phyloP scores from a whole-genome alignment of 2,888 invertebrate genomes.

The Caenorhabditis sp. region DNA sequence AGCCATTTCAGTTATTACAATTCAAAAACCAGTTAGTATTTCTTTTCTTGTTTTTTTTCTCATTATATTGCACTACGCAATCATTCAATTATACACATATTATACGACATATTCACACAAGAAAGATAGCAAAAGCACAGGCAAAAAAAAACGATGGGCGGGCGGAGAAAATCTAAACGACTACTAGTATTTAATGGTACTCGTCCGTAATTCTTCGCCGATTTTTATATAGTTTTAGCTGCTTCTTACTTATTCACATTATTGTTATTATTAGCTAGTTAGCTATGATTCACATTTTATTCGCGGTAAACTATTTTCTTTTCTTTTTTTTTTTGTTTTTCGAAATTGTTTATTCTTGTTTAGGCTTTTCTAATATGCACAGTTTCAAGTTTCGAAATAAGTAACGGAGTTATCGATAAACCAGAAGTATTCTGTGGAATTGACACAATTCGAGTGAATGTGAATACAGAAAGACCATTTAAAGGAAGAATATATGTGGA shows the following conservation, averaged over 20 bases:
- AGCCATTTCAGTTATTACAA: too few relatives aligned
- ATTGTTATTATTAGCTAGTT: background rate
- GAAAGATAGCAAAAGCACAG: background rate
- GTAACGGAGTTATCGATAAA: conserved; percentile 58
- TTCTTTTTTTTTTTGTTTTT: background rate
- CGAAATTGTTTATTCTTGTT: background rate
- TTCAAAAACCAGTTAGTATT: background rate
- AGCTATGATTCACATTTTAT: too few relatives aligned
- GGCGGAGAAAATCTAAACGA: conserved; percentile 22
- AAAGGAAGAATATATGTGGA: conserved; percentile 66
- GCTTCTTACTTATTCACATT: background rate
- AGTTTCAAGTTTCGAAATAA: conserved; percentile 24
- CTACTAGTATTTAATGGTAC: conserved; percentile 41
- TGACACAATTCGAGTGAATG: conserved; percentile 57
- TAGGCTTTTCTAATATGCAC: background rate
- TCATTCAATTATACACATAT: background rate
- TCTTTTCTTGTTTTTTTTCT: background rate
- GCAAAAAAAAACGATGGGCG: conserved; percentile 4
- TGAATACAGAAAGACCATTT: conserved; percentile 47
- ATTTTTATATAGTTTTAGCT: background rate
- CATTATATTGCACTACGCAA: background rate
- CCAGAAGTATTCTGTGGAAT: conserved; percentile 64
- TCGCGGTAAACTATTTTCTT: background rate
- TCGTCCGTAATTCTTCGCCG: conserved; percentile 12
- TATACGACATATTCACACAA: background rate